Percentiles rank a stretch among this genome's conserved stretches.
These are phyloP conservation scores for Uloborus diversus DNA, from an alignment of 1,140 invertebrate species.

Conservation along the genomic window DNA sequence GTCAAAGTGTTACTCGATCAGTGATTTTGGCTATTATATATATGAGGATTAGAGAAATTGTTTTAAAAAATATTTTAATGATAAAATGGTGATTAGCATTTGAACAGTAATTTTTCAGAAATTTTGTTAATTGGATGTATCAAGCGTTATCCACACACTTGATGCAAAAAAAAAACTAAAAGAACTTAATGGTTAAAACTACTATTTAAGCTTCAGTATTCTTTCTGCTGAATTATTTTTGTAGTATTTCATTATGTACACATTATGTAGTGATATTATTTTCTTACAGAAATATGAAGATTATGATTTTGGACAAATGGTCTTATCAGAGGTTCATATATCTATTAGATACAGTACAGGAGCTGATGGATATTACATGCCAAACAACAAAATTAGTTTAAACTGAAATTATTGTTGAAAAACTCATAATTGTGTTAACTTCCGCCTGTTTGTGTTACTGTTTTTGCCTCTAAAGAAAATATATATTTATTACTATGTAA, in stretches of 20 bases:
- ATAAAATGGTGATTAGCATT: no score
- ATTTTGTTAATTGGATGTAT: neutral
- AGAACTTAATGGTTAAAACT: neutral
- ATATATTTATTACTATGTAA: no score
- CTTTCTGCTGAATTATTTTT: neutral
- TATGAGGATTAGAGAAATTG: no score
- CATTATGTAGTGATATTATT: neutral
- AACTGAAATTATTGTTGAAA: neutral
- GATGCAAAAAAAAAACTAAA: neutral
- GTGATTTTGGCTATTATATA: no score
- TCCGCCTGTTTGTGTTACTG: no score
- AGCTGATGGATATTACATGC: neutral
- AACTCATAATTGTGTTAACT: no score
- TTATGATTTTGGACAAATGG: constrained; percentile 10
- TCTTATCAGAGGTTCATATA: constrained; percentile 2
- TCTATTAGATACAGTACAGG: neutral
- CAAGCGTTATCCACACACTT: neutral
- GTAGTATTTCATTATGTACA: neutral
- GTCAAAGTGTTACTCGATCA: no score
- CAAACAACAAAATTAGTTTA: neutral
- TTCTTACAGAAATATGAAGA: constrained; percentile 16
- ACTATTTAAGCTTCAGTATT: neutral
- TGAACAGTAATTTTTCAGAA: neutral
- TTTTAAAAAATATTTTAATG: no score
- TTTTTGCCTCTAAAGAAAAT: no score